Base-by-base conservation (phyloP, 23 tunicate species). In the Styela clava region DNA sequence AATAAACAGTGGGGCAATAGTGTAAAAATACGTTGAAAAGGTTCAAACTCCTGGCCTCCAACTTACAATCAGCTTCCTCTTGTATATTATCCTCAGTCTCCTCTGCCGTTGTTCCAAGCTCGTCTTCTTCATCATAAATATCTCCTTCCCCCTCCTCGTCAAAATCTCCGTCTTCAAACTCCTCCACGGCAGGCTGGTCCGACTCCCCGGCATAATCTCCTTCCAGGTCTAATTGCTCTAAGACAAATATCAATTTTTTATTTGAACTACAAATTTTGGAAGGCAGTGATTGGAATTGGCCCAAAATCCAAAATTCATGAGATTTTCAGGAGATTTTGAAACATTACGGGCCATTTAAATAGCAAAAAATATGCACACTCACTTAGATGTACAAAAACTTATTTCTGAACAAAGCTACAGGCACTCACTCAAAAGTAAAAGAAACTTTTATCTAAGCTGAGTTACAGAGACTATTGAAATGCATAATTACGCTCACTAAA, bases 71-170 rank as follows among this genome's bases (percentile, higher is more conserved):
- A 31, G 83, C 93, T 56, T 82, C 79, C 67, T 83, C 87, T 37
- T 83, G 80, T 30, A 52, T 62, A 74, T 81, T 87, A 52, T 74
- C 86, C 16, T 87, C 93, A 18, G 23, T 33, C 23, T 35, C 84
- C n/a, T 83, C 87, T 19, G 80, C 84, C 2, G 79, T 27, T 3
- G 78, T 78, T 19, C 73, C 93, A 22, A 74, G 79, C 20, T 88
- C 93, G 9, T 87, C 87, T 69, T 88, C 87, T 5, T 87, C 86
- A 25, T 71, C 77, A 34, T 71, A 27, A 21, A 73, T 33, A 34
- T 87, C 91, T 12, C 78, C 91, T 24, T 82, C 86, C 24, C 82
- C 91, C 2, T 86, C 86, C 82, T 87, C 91, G 23, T 88, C 87
- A 37, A 85, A 87, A 12, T 78, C 88, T 18, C 33, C 85, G 24